phyloP scores from a whole-genome alignment of 1,140 invertebrate species.

The Zelostemma sp. region DNA sequence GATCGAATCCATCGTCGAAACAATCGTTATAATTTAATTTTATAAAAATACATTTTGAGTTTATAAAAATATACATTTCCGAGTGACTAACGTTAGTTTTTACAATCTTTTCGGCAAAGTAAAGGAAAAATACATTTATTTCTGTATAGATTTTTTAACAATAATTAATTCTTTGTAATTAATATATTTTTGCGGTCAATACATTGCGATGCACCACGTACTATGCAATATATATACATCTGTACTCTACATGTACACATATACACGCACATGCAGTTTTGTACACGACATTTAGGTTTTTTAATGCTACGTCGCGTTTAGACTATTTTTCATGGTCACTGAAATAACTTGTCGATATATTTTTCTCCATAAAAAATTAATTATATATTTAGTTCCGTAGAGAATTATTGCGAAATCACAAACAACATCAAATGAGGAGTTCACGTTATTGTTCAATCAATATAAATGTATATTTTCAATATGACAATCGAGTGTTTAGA shows the following conservation, averaged over 20 bases:
- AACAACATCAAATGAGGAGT: too few relatives aligned
- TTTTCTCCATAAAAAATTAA: too few relatives aligned
- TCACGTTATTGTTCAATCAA: too few relatives aligned
- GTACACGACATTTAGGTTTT: constrained; percentile 36
- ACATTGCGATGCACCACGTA: constrained; percentile 31
- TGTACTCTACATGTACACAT: constrained; percentile 7
- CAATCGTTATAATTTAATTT: neutral
- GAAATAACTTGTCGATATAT: constrained; percentile 37
- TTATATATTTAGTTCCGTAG: too few relatives aligned
- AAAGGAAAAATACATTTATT: neutral
- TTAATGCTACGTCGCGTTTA: constrained; percentile 25
- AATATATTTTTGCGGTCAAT: constrained; percentile 44
- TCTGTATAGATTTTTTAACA: constrained; percentile 22
- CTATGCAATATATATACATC: constrained; percentile 18
- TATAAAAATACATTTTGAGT: constrained; percentile 3
- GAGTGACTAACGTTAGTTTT: neutral
- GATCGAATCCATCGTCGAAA: constrained; percentile 1
- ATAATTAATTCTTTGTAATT: too few relatives aligned
- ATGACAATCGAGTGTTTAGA: too few relatives aligned
- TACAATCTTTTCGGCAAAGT: neutral
- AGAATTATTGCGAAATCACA: too few relatives aligned
- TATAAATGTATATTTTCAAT: too few relatives aligned
- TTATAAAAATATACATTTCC: neutral
- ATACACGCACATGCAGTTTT: constrained; percentile 31
- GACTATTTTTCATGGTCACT: constrained; percentile 22